A percentile compares a stretch with the other conserved stretches of the same genome.
These are phyloP conservation scores for Drosophila sp. DNA, from an alignment of 1,140 invertebrate genomes.

Conservation along the genomic window DNA sequence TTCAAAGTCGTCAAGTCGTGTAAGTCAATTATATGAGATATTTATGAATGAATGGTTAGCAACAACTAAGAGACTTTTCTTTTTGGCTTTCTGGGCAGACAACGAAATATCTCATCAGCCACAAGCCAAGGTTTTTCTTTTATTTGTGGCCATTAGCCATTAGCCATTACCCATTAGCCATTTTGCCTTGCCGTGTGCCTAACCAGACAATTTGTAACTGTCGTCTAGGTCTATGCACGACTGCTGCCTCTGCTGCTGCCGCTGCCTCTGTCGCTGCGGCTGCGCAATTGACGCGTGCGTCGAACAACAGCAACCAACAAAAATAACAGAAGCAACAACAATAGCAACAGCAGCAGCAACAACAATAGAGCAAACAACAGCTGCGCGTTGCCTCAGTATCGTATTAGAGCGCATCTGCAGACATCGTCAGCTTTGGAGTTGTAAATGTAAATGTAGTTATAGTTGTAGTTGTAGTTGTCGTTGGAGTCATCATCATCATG, in stretches of 20 bases:
- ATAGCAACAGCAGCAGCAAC: slow-evolving; percentile 9
- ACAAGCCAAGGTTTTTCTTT: slow-evolving; percentile 32
- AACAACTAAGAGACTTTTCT: slow-evolving; percentile 35
- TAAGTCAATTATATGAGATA: slow-evolving; percentile 77
- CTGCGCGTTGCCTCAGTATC: slow-evolving; percentile 35
- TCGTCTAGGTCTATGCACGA: slow-evolving; percentile 37
- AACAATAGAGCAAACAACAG: slow-evolving; percentile 43
- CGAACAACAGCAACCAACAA: slow-evolving; percentile 45
- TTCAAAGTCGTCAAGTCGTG: slow-evolving; percentile 64
- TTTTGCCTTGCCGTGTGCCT: slow-evolving; percentile 41
- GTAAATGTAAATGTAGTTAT: slow-evolving; percentile 1
- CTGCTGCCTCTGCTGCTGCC: no score
- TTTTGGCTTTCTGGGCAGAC: slow-evolving; percentile 7
- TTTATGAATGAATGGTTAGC: slow-evolving; percentile 66
- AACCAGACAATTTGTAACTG: slow-evolving; percentile 73
- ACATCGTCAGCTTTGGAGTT: slow-evolving; percentile 14
- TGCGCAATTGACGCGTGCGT: slow-evolving; percentile 67
- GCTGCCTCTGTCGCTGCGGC: no score
- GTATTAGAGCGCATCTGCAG: slow-evolving; percentile 54
- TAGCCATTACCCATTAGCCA: slow-evolving; percentile 69
- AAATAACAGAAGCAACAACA: slow-evolving; percentile 15
- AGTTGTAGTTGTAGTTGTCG: slow-evolving; percentile 8
- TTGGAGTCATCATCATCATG: slow-evolving; percentile 43
- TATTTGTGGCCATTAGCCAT: slow-evolving; percentile 59
- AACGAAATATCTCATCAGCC: slow-evolving; percentile 40